Percentiles rank a stretch among this genome's conserved stretches.
Evolutionary conservation across 2,113 vertebrate genomes (phyloP).

Genomic region (Tautogolabrus adspersus): DNA sequence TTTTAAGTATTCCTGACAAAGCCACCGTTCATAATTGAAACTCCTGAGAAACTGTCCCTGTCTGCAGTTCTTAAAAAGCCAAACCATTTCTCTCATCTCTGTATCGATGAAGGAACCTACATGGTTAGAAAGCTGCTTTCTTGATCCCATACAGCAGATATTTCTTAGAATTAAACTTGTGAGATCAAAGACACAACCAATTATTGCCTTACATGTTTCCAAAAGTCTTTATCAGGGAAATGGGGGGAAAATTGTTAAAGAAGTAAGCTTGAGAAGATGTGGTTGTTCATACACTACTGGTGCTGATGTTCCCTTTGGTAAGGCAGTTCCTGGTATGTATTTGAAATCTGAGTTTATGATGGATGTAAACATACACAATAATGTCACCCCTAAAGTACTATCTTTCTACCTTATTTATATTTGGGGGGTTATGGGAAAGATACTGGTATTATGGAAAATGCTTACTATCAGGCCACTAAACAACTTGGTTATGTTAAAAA

Average conservation of each 20-base stretch:
- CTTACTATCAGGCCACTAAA: too few species aligned
- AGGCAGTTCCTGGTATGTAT: too few species aligned
- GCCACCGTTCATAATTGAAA: slow-evolving; percentile 52
- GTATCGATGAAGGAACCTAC: slow-evolving; percentile 1
- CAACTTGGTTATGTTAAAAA: too few species aligned
- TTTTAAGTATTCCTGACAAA: slow-evolving; percentile 62
- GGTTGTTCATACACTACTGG: too few species aligned
- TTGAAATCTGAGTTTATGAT: too few species aligned
- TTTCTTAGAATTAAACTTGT: slow-evolving; percentile 44
- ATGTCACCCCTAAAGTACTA: too few species aligned
- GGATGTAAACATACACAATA: too few species aligned
- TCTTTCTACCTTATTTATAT: too few species aligned
- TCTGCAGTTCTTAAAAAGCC: slow-evolving; percentile 47
- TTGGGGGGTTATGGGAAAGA: too few species aligned
- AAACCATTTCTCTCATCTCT: slow-evolving; percentile 29
- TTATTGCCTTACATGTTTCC: neutral
- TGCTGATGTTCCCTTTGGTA: too few species aligned
- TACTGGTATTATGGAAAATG: too few species aligned
- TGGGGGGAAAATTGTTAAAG: neutral
- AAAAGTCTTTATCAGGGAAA: neutral
- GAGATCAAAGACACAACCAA: slow-evolving; percentile 46
- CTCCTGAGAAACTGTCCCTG: slow-evolving; percentile 26
- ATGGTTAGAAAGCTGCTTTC: slow-evolving; percentile 39
- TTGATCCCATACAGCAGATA: slow-evolving; percentile 26
- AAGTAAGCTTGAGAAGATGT: neutral